phyloP scores from a whole-genome alignment of 2,113 vertebrate genomes.

The Canis aureus region DNA sequence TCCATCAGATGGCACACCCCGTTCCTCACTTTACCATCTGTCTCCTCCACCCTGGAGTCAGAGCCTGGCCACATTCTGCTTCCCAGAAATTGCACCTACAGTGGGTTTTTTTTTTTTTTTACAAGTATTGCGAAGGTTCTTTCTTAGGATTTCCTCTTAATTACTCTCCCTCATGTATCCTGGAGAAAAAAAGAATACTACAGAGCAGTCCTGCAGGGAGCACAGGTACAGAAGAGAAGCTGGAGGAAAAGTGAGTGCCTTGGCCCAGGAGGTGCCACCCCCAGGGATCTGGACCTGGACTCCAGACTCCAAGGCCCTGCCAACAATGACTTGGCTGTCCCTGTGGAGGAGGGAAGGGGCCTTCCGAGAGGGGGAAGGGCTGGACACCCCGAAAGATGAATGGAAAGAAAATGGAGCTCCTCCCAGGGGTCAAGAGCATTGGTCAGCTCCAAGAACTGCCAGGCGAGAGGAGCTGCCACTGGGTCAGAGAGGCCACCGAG shows the following conservation, averaged over 20 bases:
- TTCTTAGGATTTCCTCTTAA: constrained; percentile 10
- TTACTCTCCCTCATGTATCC: not conserved
- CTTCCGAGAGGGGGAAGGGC: not conserved
- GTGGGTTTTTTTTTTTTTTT: not conserved
- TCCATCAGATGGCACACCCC: fast-evolving
- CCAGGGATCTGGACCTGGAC: not conserved
- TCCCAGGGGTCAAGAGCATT: fast-evolving
- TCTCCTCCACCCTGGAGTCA: not conserved
- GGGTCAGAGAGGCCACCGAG: not conserved
- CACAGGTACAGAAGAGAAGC: not conserved
- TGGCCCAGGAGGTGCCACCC: fast-evolving
- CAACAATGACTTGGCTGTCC: fast-evolving
- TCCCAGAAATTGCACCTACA: not conserved
- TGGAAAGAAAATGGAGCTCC: not conserved
- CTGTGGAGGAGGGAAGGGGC: fast-evolving
- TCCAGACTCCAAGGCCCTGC: not conserved
- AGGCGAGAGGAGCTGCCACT: not conserved
- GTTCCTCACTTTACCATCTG: not conserved
- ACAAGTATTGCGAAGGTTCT: not conserved
- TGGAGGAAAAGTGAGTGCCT: not conserved
- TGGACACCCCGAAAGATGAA: not conserved
- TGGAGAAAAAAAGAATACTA: not conserved
- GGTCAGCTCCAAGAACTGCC: not conserved
- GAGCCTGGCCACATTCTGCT: not conserved
- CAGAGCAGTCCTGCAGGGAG: not conserved